A percentile compares a stretch with the other conserved stretches of the same genome.
Evolutionary conservation across 2,797 vertebrate species (phyloP).

Genomic region (Helostoma temminkii): DNA sequence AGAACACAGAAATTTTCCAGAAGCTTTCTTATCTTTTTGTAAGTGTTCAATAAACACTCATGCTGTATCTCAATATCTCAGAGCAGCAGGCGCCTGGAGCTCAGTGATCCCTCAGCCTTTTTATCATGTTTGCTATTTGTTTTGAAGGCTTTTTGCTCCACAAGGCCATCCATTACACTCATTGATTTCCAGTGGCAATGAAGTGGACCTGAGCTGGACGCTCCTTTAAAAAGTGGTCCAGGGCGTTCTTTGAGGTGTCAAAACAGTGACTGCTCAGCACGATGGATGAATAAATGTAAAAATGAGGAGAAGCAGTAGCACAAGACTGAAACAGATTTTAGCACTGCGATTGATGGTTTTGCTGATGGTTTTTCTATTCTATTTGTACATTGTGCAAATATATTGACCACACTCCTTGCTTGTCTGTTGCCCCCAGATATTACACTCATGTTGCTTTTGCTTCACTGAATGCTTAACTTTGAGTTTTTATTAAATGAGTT

Average conservation of each 20-base stretch:
- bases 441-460: slow-evolving; percentile 23
- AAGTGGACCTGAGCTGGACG: slow-evolving; percentile 17
- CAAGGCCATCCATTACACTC: slow-evolving; percentile 31
- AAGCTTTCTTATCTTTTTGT: slow-evolving; percentile 6
- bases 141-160: slow-evolving; percentile 49
- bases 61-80: slow-evolving; percentile 5
- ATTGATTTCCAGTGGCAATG: slow-evolving; percentile 49
- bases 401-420: not conserved
- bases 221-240: not conserved
- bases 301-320: not conserved
- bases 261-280: not conserved
- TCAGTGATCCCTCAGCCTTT: slow-evolving; percentile 33
- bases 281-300: slow-evolving; percentile 3
- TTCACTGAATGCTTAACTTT: slow-evolving; percentile 16
- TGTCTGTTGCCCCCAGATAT: slow-evolving; percentile 35
- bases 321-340: slow-evolving; percentile 14
- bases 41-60: not conserved
- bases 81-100: slow-evolving; percentile 14
- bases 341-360: slow-evolving; percentile 1
- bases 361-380: not conserved
- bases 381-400: slow-evolving; percentile 6
- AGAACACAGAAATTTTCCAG: not conserved
- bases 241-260: slow-evolving; percentile 5
- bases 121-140: slow-evolving; percentile 42
- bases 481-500: slow-evolving; percentile 38